Conservation (phyloP, 2,797 vertebrate genomes). For the Gymnothorax reevesii region DNA sequence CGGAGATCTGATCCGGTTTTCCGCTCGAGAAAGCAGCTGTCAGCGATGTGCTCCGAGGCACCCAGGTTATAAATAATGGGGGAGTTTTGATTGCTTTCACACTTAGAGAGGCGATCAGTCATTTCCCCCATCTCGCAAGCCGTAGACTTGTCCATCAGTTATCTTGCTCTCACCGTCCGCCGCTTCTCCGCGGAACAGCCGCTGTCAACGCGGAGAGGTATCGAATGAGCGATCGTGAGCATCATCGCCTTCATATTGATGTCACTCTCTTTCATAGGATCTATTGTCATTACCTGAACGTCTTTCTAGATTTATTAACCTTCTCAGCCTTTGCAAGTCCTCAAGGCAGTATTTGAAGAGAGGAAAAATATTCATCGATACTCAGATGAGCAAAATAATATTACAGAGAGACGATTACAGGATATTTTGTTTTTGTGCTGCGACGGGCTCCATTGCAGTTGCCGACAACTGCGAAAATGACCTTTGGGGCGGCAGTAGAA, state of each 20-base stretch:
- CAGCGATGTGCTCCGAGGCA: neutral
- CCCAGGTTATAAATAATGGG: neutral
- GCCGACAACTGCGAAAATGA: too few species aligned
- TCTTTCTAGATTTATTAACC: neutral
- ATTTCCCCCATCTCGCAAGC: neutral
- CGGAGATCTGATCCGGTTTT: neutral
- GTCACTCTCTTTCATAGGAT: neutral
- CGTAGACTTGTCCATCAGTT: neutral
- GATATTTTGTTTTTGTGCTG: too few species aligned
- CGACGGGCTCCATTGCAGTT: too few species aligned
- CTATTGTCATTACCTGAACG: neutral
- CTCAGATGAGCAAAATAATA: too few species aligned
- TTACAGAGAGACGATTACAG: too few species aligned
- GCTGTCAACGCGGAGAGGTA: neutral
- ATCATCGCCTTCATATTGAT: neutral
- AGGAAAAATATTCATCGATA: too few species aligned
- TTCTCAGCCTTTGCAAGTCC: neutral
- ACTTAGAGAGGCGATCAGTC: neutral
- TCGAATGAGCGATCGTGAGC: neutral
- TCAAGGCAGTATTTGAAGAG: neutral
- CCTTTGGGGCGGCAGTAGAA: too few species aligned
- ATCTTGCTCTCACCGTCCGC: neutral
- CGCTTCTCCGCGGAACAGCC: neutral
- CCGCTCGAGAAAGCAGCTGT: neutral
- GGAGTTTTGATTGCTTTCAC: slow-evolving; percentile 5